phyloP scores from a whole-genome alignment of 2,888 invertebrate genomes.

The Imbricaverruca yamaguchii region DNA sequence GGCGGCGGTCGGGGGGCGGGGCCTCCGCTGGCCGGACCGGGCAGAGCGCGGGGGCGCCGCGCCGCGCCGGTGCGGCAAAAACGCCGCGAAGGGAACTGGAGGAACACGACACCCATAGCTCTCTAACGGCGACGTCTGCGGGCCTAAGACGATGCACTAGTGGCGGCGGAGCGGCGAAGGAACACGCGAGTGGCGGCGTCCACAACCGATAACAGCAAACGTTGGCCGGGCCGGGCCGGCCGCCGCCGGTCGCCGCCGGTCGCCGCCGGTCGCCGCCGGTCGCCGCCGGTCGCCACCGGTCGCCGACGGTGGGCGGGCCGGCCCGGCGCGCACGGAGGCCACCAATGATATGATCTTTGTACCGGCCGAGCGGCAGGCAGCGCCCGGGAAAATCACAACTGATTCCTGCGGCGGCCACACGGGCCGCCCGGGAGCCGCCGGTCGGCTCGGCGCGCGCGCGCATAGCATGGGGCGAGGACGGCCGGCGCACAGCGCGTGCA shows the following conservation, averaged over 20 bases:
- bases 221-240: neutral
- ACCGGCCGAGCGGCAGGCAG: conserved; percentile 1
- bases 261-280: too few species aligned
- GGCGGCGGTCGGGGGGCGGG: too few species aligned
- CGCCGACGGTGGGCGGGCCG: too few species aligned
- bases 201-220: neutral
- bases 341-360: conserved; percentile 17
- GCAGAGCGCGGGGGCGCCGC: too few species aligned
- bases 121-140: neutral
- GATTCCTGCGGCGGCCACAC: neutral
- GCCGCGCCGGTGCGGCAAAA: neutral
- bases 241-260: neutral
- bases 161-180: neutral
- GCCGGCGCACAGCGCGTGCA: neutral
- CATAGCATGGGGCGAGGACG: neutral
- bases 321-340: neutral
- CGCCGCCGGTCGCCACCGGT: too few species aligned
- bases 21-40: too few species aligned
- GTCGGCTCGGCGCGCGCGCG: neutral
- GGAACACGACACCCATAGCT: neutral
- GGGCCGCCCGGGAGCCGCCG: neutral
- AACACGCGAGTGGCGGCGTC: neutral
- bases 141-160: neutral
- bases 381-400: neutral
- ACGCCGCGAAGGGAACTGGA: neutral